Percentiles rank a stretch among this genome's conserved stretches.
Evolutionary conservation across 2,113 vertebrate species (phyloP).

Genomic region (Rafetus swinhoei): DNA sequence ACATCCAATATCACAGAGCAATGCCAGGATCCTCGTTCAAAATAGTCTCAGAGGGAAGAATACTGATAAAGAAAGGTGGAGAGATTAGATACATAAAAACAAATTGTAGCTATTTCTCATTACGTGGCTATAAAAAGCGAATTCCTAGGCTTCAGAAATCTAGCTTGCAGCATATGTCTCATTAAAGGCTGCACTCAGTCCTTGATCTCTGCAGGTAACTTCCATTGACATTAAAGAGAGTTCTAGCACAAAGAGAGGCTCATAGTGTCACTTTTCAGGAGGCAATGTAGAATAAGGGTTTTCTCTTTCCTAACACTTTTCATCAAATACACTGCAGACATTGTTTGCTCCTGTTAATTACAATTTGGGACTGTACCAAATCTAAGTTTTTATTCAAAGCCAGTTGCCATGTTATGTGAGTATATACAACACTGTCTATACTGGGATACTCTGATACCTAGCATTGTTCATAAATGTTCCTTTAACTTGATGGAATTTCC

Average conservation of each 20-base stretch:
- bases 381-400: slow-evolving; percentile 45
- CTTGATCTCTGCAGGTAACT: neutral
- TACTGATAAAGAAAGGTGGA: neutral
- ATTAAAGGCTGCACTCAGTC: neutral
- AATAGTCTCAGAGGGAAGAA: neutral
- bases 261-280: neutral
- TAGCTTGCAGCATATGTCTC: neutral
- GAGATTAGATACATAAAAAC: neutral
- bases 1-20: neutral
- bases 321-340: neutral
- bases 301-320: neutral
- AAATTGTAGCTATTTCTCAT: neutral
- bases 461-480: slow-evolving; percentile 33
- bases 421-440: slow-evolving; percentile 29
- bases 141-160: neutral
- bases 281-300: neutral
- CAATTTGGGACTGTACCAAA: slow-evolving; percentile 41
- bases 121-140: neutral
- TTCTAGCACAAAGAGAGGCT: neutral
- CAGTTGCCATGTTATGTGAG: slow-evolving; percentile 44
- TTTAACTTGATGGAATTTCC: neutral
- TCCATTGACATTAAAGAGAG: slow-evolving; percentile 4
- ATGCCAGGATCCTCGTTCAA: neutral
- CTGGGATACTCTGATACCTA: slow-evolving; percentile 9
- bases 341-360: slow-evolving; percentile 14